Conservation (phyloP, 1,140 invertebrate genomes). For the Drosophila seguyi region DNA sequence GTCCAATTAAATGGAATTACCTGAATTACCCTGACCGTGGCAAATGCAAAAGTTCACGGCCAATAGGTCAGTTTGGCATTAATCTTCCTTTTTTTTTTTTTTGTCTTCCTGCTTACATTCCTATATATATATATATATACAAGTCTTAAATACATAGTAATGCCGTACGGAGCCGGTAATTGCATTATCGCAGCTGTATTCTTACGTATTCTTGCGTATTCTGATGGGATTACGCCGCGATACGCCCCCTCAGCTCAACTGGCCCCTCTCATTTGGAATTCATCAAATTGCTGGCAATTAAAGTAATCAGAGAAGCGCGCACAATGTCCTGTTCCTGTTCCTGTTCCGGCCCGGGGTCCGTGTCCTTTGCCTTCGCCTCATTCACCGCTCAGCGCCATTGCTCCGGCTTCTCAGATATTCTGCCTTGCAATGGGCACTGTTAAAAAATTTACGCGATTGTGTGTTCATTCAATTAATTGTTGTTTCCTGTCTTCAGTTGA, state of each 20-base stretch:
- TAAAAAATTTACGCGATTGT: not conserved
- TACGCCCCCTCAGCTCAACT: not conserved
- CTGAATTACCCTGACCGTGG: slow-evolving; percentile 32
- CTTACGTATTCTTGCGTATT: slow-evolving; percentile 7
- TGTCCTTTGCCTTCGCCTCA: slow-evolving; percentile 1
- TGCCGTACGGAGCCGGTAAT: slow-evolving; percentile 41
- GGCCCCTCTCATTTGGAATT: slow-evolving; percentile 49
- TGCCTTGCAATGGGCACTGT: not conserved
- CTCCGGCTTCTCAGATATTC: not conserved
- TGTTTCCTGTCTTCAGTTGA: too few species aligned
- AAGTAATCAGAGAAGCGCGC: slow-evolving; percentile 53
- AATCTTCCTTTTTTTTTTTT: slow-evolving; percentile 31
- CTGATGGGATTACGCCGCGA: slow-evolving; percentile 18
- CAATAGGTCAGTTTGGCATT: slow-evolving; percentile 51
- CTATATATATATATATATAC: not conserved
- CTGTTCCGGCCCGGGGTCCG: slow-evolving; percentile 1
- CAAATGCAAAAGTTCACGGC: slow-evolving; percentile 74
- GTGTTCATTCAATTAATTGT: not conserved
- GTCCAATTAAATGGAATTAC: slow-evolving; percentile 59
- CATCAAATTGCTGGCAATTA: slow-evolving; percentile 60
- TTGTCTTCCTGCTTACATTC: slow-evolving; percentile 9
- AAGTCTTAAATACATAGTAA: slow-evolving; percentile 19
- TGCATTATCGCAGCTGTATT: slow-evolving; percentile 39
- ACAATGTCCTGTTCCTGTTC: slow-evolving; percentile 19
- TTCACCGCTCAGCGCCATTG: not conserved